Evolutionary conservation across 2,888 invertebrate genomes (phyloP).

Genomic region (Coleophora flavipennella): DNA sequence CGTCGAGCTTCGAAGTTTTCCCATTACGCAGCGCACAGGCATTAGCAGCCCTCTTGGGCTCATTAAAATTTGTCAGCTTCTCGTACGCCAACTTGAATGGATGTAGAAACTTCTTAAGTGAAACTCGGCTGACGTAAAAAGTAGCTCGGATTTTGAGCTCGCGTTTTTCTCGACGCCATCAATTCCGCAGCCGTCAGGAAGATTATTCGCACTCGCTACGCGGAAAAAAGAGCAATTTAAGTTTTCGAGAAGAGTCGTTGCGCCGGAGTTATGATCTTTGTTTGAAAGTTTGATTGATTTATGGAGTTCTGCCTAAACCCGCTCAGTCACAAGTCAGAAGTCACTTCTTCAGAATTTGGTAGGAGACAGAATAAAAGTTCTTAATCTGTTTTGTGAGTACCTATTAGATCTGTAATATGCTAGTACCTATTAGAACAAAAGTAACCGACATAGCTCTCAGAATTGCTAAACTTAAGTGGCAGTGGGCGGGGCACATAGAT

Average conservation of each 20-base stretch:
- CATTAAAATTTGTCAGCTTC: slow-evolving; percentile 73
- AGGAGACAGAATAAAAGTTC: too few species aligned
- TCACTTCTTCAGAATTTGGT: too few species aligned
- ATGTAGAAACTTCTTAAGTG: slow-evolving; percentile 71
- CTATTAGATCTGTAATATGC: too few species aligned
- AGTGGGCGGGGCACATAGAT: too few species aligned
- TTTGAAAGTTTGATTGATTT: slow-evolving; percentile 70
- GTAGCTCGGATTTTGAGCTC: slow-evolving; percentile 54
- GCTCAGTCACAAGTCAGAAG: background rate
- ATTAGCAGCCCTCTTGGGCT: slow-evolving; percentile 68
- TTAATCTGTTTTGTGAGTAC: too few species aligned
- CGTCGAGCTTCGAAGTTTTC: slow-evolving; percentile 49
- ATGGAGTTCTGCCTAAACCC: slow-evolving; percentile 23
- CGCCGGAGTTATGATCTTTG: slow-evolving; percentile 67
- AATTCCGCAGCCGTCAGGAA: slow-evolving; percentile 71
- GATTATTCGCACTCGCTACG: slow-evolving; percentile 70
- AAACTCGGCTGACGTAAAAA: slow-evolving; percentile 70
- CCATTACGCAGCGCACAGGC: slow-evolving; percentile 63
- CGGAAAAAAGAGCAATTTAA: slow-evolving; percentile 72
- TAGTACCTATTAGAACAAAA: too few species aligned
- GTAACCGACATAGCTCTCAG: too few species aligned
- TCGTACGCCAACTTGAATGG: slow-evolving; percentile 66
- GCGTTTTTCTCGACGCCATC: slow-evolving; percentile 63
- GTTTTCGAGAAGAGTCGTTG: slow-evolving; percentile 63
- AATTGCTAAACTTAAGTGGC: too few species aligned